Evolutionary conservation across 2,888 invertebrate genomes (phyloP).

Genomic region (Callyntrura guangdongensis): DNA sequence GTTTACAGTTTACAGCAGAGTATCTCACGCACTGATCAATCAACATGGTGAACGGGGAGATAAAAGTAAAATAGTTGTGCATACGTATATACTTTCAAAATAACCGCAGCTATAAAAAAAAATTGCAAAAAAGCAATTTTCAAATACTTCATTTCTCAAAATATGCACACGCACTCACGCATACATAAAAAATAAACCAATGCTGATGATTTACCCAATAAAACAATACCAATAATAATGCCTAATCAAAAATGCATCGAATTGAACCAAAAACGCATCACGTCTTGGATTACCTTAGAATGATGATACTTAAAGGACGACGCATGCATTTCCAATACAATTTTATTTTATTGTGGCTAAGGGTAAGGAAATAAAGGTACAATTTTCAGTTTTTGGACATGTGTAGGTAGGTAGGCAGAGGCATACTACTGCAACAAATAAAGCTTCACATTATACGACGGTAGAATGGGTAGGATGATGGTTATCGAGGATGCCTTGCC

Average conservation of each 20-base stretch:
- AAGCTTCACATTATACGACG: not conserved
- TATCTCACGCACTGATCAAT: not conserved
- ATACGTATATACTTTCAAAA: constrained; percentile 3
- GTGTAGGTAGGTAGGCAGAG: not conserved
- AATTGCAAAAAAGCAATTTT: not conserved
- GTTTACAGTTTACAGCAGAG: not conserved
- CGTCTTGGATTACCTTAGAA: not conserved
- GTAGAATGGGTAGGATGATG: not conserved
- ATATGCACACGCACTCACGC: not conserved
- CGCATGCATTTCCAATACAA: too few species aligned
- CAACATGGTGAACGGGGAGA: too few species aligned
- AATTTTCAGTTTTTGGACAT: too few species aligned
- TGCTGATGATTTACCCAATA: not conserved
- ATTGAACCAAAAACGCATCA: not conserved
- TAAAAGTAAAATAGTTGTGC: too few species aligned
- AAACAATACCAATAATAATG: too few species aligned
- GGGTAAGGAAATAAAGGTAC: too few species aligned
- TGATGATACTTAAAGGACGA: not conserved
- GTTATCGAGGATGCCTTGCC: constrained; percentile 42
- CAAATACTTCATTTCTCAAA: not conserved
- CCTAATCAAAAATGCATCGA: not conserved
- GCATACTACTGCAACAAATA: not conserved
- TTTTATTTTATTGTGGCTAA: too few species aligned
- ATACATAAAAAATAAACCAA: not conserved
- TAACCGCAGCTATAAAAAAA: not conserved